phyloP scores from a whole-genome alignment of 2,888 invertebrate genomes.

The Patella depressa region DNA sequence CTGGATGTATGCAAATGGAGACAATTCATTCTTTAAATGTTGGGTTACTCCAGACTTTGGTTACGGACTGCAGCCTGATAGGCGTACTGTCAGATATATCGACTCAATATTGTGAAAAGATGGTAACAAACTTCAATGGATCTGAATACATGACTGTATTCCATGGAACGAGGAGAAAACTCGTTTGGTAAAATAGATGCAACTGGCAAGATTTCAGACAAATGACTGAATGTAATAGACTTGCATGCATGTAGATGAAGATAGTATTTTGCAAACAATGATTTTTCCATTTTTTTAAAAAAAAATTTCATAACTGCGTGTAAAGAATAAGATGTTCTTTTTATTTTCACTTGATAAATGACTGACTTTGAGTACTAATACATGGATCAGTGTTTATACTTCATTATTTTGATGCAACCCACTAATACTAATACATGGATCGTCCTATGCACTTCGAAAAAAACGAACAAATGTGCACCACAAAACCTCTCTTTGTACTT shows the following conservation, averaged over 20 bases:
- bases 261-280: neutral
- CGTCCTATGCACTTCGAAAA: conserved; percentile 9
- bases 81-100: neutral
- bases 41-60: neutral
- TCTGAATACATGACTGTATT: neutral
- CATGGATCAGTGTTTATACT: neutral
- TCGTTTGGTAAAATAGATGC: neutral
- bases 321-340: neutral
- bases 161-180: neutral
- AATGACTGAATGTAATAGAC: neutral
- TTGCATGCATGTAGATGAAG: neutral
- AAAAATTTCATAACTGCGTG: neutral
- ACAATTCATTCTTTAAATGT: neutral
- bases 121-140: neutral
- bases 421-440: too few species aligned
- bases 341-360: neutral
- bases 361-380: neutral
- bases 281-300: too few species aligned
- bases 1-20: neutral
- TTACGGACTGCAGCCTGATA: neutral
- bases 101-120: neutral
- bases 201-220: neutral
- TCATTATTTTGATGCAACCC: neutral
- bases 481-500: conserved; percentile 10
- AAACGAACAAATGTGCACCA: conserved; percentile 3